Evolutionary conservation across 2,113 vertebrate species (phyloP).

Genomic region (Polypterus senegalus): DNA sequence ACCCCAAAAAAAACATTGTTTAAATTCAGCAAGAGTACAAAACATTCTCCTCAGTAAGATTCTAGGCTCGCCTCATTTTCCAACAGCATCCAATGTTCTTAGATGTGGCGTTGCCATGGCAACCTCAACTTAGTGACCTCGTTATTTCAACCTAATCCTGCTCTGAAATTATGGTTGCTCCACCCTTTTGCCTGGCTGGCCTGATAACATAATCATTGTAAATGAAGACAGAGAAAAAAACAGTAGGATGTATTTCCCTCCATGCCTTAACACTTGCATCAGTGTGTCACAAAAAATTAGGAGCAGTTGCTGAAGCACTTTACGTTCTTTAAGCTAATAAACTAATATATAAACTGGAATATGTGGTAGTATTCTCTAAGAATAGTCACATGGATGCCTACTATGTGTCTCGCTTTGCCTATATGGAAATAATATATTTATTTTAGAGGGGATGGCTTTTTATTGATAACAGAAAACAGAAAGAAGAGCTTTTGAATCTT

Average conservation of each 20-base stretch:
- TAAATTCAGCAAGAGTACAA: slow-evolving; percentile 6
- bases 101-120: slow-evolving; percentile 96
- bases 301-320: slow-evolving; percentile 4
- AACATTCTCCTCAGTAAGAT: slow-evolving; percentile 27
- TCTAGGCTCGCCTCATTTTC: slow-evolving; percentile 51
- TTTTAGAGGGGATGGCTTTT: too few relatives aligned
- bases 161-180: slow-evolving; percentile 98
- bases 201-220: slow-evolving; percentile 99
- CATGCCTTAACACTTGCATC: slow-evolving; percentile 45
- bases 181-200: slow-evolving; percentile 98
- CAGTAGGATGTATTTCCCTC: slow-evolving; percentile 52
- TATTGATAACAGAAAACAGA: too few relatives aligned
- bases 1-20: not conserved
- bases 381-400: too few relatives aligned
- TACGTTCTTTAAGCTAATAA: not conserved
- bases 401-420: too few relatives aligned
- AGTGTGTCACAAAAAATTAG: slow-evolving; percentile 49
- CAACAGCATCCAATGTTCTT: slow-evolving; percentile 96
- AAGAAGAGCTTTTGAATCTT: too few relatives aligned
- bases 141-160: slow-evolving; percentile 99
- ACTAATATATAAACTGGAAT: not conserved
- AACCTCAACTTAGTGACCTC: slow-evolving; percentile 99
- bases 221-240: slow-evolving; percentile 75
- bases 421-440: too few relatives aligned
- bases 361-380: too few relatives aligned